Conservation (phyloP, 2,888 invertebrate genomes). For the Cryptocephalus primarius region DNA sequence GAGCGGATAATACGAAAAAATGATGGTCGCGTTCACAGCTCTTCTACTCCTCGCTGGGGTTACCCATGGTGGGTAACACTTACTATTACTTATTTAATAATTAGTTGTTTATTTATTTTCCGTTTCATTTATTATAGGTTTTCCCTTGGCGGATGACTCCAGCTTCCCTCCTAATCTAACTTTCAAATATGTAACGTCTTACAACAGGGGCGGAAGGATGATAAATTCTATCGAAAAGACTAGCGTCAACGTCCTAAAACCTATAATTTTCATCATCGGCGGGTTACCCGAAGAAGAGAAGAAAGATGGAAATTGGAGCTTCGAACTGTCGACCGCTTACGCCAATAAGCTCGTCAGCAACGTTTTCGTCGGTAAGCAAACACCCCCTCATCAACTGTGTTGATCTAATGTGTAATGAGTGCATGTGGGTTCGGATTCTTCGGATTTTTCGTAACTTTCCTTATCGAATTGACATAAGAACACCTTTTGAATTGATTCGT, state of each 20-base stretch:
- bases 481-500: too few species aligned
- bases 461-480: too few species aligned
- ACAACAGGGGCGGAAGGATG: conserved; percentile 11
- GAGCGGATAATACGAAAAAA: too few species aligned
- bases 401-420: neutral
- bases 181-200: conserved; percentile 13
- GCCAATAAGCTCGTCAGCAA: conserved; percentile 11
- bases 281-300: conserved; percentile 4
- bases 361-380: neutral
- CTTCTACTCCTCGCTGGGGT: too few species aligned
- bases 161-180: conserved; percentile 3
- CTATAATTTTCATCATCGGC: conserved; percentile 12
- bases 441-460: too few species aligned
- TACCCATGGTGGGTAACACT: too few species aligned
- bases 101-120: too few species aligned
- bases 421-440: too few species aligned
- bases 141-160: too few species aligned
- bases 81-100: too few species aligned
- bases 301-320: conserved; percentile 4
- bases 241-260: conserved; percentile 14
- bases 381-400: neutral
- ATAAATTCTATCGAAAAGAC: conserved; percentile 13
- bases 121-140: too few species aligned
- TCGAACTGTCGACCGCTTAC: conserved; percentile 9
- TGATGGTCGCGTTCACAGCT: too few species aligned